Base-by-base conservation (phyloP, 2,113 vertebrate species). In the Amphilophus citrinellus region DNA sequence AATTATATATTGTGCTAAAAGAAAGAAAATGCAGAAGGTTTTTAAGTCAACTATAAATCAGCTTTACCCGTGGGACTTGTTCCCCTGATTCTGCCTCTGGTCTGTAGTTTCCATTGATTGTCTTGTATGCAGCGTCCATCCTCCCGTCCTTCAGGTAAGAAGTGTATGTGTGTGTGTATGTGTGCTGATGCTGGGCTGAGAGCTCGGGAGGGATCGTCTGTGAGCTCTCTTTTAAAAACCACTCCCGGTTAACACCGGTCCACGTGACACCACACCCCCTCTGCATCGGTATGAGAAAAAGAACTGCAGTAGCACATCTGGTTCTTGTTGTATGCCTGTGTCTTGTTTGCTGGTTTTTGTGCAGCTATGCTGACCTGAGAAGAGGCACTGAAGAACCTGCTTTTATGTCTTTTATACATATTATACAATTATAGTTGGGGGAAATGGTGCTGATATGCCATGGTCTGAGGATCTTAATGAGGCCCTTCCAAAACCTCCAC, bases 51-150 rank as follows among this genome's bases (percentile, higher is more conserved):
- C 27, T 32, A 53, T 71, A 47, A 53, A 30, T 44, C 2, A 76
- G 8, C 58, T 89, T 94, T 94, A 94, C 92, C 93, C 89, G 14
- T 1, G 75, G 60, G 13, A 27, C 84, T 7, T 5, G 76, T 2
- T 84, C 56, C 17, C 61, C 82, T 10, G 58, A 35, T 42, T 82
- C 73, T 15, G 10, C 53, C 44, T 90, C 81, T 8, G 82, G n/a
- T 7, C 47, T 63, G 24, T 82, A 20, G 37, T 80, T 75, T 79
- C 94, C 93, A 65, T 95, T 95, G 22, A 89, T 77, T 27, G 5
- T 92, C 59, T 87, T 93, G 76, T 93, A 89, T 1, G 83, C 91
- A 9, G 93, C 90, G 85, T 96, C 96, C 96, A 96, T 96, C 77
- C 65, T 94, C 32, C 32, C 4, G 56, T 57, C 80, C 35, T 81